Conservation (phyloP, 2,113 vertebrate species). For the Bubalus kerabau region DNA sequence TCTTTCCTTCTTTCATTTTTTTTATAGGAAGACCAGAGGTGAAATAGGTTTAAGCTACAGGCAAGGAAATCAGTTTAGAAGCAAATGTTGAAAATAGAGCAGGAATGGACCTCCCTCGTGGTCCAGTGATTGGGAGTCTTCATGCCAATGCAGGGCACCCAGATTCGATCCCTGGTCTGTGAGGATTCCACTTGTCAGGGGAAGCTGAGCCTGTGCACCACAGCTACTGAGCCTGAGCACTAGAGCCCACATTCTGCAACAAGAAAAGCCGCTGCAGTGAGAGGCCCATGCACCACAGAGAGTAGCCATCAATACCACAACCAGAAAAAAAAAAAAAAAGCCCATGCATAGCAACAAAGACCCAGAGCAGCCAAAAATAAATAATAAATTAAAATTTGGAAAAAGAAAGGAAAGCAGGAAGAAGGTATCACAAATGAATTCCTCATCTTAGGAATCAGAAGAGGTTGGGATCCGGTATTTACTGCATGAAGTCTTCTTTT, state of each 20-base stretch:
- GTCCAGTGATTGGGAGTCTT: background rate
- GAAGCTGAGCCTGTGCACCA: background rate
- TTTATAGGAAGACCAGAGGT: background rate
- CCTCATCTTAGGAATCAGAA: background rate
- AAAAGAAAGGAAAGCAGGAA: background rate
- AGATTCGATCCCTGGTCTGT: background rate
- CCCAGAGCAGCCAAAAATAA: background rate
- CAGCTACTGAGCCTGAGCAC: background rate
- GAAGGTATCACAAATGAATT: background rate
- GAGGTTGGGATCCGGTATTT: background rate
- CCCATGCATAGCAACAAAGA: background rate
- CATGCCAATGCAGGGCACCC: background rate
- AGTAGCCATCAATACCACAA: background rate
- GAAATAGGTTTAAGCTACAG: background rate
- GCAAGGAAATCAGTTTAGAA: background rate
- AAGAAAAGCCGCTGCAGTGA: background rate
- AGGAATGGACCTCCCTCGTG: background rate
- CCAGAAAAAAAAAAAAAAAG: background rate
- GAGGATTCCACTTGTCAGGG: background rate
- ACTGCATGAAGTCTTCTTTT: background rate
- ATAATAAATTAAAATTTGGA: background rate
- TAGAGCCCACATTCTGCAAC: background rate
- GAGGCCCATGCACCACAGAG: background rate
- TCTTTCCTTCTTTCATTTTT: background rate
- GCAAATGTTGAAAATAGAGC: background rate